These are phyloP conservation scores for Andrena dorsata DNA, from an alignment of 2,888 invertebrate genomes.

Conservation along the genomic window DNA sequence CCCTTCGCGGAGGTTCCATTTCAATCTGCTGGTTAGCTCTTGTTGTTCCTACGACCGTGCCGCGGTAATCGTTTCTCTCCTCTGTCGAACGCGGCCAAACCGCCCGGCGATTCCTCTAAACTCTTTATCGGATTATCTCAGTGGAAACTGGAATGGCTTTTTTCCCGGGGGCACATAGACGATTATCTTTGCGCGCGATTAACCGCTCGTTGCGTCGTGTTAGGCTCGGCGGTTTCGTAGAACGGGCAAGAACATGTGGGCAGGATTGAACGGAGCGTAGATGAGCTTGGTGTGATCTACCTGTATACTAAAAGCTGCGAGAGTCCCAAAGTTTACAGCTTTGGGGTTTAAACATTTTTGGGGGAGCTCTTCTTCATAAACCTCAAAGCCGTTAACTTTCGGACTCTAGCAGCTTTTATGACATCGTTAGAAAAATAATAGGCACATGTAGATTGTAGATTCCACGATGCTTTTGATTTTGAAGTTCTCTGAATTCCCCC, in stretches of 20 bases:
- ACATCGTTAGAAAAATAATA: too few species aligned
- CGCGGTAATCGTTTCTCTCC: slow-evolving; percentile 16
- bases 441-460: too few species aligned
- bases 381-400: too few species aligned
- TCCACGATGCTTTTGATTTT: too few species aligned
- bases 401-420: too few species aligned
- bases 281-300: too few species aligned
- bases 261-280: too few species aligned
- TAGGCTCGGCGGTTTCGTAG: not conserved
- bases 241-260: not conserved
- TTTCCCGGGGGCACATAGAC: not conserved
- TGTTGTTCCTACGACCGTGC: slow-evolving; percentile 22
- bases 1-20: slow-evolving; percentile 47
- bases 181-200: not conserved
- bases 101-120: slow-evolving; percentile 8
- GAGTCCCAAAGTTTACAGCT: too few species aligned
- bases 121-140: slow-evolving; percentile 21
- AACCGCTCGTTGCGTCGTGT: slow-evolving; percentile 7
- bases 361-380: too few species aligned
- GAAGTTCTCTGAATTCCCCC: too few species aligned
- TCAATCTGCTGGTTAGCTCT: slow-evolving; percentile 29
- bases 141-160: not conserved
- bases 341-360: too few species aligned
- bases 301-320: too few species aligned
- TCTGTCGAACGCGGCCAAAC: slow-evolving; percentile 27